These are phyloP conservation scores for Siderastrea radians DNA, from an alignment of 92 coral and sea anemone species.

Conservation along the genomic window DNA sequence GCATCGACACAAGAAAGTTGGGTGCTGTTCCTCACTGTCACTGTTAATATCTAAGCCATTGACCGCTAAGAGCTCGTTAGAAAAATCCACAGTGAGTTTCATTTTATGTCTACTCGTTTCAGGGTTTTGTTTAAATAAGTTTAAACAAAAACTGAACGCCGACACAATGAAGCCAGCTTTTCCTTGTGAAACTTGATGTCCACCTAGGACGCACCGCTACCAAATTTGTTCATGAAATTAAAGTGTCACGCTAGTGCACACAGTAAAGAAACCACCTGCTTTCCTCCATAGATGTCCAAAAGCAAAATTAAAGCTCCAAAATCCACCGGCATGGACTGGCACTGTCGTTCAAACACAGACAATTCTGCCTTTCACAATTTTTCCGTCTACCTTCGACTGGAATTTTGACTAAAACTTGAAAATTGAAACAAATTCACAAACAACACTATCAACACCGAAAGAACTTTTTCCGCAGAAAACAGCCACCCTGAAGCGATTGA, in stretches of 20 bases:
- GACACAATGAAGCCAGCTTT: constrained; percentile 37
- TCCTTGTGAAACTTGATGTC: constrained; percentile 42
- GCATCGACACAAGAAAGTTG: constrained; percentile 43
- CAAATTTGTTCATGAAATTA: constrained; percentile 10
- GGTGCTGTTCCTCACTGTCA: constrained; percentile 25
- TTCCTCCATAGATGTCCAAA: constrained; percentile 14
- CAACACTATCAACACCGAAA: not conserved
- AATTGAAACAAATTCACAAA: not conserved
- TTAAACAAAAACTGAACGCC: constrained; percentile 44
- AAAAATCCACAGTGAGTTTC: constrained; percentile 20
- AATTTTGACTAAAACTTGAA: not conserved
- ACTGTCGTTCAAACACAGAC: not conserved
- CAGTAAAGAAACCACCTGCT: constrained; percentile 12
- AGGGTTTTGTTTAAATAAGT: constrained; percentile 11
- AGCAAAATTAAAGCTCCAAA: constrained; percentile 8
- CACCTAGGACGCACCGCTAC: not conserved
- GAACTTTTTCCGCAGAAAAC: not conserved
- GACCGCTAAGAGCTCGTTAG: constrained; percentile 30
- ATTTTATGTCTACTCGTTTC: constrained; percentile 41
- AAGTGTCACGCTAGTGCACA: constrained; percentile 36
- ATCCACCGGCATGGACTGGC: constrained; percentile 32
- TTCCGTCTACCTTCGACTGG: too few species aligned
- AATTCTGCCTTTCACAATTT: too few species aligned
- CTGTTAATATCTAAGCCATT: constrained; percentile 28
- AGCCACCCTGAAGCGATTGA: constrained; percentile 27